These are phyloP conservation scores for Xyrauchen texanus DNA, from an alignment of 2,113 vertebrate genomes.

Conservation along the genomic window DNA sequence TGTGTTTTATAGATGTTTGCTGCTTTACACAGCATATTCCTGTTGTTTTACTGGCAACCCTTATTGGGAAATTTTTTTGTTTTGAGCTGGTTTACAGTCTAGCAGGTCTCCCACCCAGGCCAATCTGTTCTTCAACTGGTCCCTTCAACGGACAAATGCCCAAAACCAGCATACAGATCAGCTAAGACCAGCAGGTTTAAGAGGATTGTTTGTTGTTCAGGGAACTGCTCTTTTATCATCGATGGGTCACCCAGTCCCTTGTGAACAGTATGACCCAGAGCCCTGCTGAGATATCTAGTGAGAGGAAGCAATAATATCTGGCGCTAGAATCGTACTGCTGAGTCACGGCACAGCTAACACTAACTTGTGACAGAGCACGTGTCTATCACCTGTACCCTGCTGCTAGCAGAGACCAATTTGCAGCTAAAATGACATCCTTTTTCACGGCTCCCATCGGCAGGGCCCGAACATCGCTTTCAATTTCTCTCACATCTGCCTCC, in stretches of 20 bases:
- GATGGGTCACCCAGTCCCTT: neutral
- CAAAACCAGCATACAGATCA: too few species aligned
- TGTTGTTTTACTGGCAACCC: too few species aligned
- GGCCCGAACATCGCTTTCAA: constrained; percentile 12
- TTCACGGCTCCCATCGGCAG: constrained; percentile 22
- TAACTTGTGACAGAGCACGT: constrained; percentile 21
- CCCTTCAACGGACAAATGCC: too few species aligned
- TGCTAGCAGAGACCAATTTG: constrained; percentile 49
- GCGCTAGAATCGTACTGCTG: constrained; percentile 41
- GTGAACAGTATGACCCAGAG: neutral
- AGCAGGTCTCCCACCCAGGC: too few species aligned
- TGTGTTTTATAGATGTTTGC: too few species aligned
- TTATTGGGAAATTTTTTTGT: too few species aligned
- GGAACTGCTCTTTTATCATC: too few species aligned
- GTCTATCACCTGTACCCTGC: constrained; percentile 8
- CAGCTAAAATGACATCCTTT: constrained; percentile 46
- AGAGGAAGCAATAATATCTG: constrained; percentile 7
- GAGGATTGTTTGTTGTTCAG: neutral
- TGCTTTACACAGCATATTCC: too few species aligned
- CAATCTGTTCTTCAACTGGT: too few species aligned
- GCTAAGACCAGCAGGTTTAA: too few species aligned
- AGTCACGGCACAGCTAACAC: constrained; percentile 39
- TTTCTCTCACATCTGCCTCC: constrained; percentile 10
- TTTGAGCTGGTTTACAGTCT: too few species aligned
- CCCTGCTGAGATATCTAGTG: neutral